A percentile compares a stretch with the other conserved stretches of the same genome.
phyloP scores from a whole-genome alignment of 2,797 vertebrate species.

The Dermochelys coriacea region DNA sequence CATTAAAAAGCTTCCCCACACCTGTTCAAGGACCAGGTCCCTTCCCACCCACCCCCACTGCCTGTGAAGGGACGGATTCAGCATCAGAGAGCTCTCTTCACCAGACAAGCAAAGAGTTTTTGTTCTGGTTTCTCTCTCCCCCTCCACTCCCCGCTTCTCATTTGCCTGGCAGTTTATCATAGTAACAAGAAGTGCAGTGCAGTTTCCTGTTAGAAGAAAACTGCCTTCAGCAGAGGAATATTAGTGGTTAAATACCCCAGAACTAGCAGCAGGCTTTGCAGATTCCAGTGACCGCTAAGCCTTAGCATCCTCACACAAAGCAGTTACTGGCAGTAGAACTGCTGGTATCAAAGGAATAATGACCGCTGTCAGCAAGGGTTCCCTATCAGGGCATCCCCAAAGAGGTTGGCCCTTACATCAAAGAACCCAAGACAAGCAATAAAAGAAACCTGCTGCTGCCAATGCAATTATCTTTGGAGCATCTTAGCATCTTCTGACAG shows the following conservation, averaged over 20 bases:
- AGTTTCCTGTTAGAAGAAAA: neutral
- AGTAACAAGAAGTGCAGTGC: neutral
- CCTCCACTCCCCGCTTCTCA: neutral
- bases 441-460: constrained; percentile 1
- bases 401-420: neutral
- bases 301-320: neutral
- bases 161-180: neutral
- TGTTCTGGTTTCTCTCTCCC: neutral
- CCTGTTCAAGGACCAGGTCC: neutral
- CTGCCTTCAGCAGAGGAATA: neutral
- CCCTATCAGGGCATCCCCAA: neutral
- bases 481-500: neutral
- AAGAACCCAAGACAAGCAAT: constrained; percentile 8
- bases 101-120: constrained; percentile 20
- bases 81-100: neutral
- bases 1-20: neutral
- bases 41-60: neutral
- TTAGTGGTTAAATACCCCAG: neutral
- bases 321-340: constrained; percentile 4
- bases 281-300: neutral
- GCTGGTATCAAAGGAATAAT: constrained; percentile 24
- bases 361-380: constrained; percentile 22
- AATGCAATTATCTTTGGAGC: neutral
- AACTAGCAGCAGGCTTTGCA: neutral
- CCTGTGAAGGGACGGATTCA: constrained; percentile 3